phyloP scores from a whole-genome alignment of 2,797 vertebrate species.

The Mus caroli region DNA sequence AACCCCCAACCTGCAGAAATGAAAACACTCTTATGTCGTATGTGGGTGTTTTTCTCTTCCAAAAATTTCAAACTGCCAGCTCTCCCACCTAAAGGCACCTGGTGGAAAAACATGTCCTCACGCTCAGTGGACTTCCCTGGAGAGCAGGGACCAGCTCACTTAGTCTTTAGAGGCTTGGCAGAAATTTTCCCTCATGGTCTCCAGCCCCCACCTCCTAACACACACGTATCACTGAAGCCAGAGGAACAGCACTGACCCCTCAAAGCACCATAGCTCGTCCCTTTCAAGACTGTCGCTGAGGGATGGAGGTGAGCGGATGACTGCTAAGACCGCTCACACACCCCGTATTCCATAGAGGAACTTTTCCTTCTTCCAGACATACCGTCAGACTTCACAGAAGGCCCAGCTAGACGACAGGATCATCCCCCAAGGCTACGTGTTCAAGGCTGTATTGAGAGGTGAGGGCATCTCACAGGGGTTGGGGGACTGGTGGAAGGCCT shows the following conservation, averaged over 20 bases:
- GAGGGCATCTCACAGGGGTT: background rate
- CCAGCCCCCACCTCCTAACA: background rate
- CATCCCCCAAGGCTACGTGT: background rate
- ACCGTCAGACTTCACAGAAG: background rate
- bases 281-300: background rate
- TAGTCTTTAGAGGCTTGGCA: conserved; percentile 10
- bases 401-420: too few relatives aligned
- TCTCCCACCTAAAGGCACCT: conserved; percentile 47
- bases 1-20: conserved; percentile 1
- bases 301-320: rapidly evolving
- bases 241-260: background rate
- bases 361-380: background rate
- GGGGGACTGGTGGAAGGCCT: background rate
- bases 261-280: background rate
- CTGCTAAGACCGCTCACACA: rapidly evolving
- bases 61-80: conserved; percentile 32
- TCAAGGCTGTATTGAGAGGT: background rate
- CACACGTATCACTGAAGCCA: too few relatives aligned
- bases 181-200: background rate
- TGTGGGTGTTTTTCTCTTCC: conserved; percentile 47
- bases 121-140: conserved; percentile 7
- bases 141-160: background rate
- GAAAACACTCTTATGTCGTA: background rate
- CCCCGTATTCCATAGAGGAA: too few relatives aligned
- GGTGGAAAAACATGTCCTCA: conserved; percentile 21